Conservation (phyloP, 2,888 invertebrate genomes). For the Spilosoma lubricipeda region DNA sequence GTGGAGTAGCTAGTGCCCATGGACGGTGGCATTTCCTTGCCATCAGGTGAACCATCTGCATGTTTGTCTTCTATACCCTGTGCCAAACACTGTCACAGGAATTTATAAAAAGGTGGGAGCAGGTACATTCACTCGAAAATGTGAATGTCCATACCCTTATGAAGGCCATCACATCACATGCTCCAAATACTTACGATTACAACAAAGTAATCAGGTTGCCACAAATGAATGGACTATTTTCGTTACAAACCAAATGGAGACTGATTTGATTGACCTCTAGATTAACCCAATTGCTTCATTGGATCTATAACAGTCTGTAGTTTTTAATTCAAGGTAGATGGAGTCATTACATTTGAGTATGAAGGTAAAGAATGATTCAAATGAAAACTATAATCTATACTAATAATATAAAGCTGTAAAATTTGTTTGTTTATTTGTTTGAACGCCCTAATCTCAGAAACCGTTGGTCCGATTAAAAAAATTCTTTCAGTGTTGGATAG, state of each 20-base stretch:
- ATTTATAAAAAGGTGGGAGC: no score
- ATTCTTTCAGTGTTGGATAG: background rate
- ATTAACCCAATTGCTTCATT: constrained; percentile 15
- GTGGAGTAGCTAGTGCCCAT: no score
- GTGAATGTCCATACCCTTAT: background rate
- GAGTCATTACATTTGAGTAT: background rate
- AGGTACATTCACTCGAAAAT: no score
- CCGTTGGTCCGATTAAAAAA: no score
- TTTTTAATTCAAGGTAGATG: constrained; percentile 14
- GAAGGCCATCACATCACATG: background rate
- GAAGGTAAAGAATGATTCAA: background rate
- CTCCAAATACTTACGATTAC: background rate
- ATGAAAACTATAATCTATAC: no score
- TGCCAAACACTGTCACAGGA: no score
- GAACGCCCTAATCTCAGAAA: no score
- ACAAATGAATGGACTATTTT: constrained; percentile 15
- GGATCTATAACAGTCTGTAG: constrained; percentile 6
- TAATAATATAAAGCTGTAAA: background rate
- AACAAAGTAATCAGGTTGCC: constrained; percentile 3
- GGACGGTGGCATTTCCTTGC: no score
- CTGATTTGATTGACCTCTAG: constrained; percentile 21
- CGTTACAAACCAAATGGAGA: constrained; percentile 12
- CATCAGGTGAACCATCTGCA: no score
- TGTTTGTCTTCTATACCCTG: no score
- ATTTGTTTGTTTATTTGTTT: no score